These are phyloP conservation scores for Stichodactyla mertensii DNA, from an alignment of 64 coral and sea anemone genomes.

Conservation along the genomic window DNA sequence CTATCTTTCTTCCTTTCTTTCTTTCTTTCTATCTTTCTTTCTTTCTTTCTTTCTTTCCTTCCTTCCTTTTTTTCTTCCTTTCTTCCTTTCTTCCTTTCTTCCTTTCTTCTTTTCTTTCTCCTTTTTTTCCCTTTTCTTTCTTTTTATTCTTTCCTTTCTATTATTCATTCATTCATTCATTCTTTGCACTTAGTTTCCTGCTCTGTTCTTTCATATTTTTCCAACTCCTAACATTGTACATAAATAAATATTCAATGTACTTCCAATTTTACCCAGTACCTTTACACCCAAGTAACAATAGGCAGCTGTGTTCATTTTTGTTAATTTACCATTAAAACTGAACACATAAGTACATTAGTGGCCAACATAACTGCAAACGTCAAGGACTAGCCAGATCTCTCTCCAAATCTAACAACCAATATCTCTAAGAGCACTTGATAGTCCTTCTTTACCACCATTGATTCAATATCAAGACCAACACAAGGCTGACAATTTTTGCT, in stretches of 20 bases:
- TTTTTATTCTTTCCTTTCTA: background rate
- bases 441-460: too few relatives aligned
- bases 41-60: background rate
- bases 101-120: background rate
- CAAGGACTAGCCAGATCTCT: background rate
- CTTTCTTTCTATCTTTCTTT: background rate
- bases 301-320: background rate
- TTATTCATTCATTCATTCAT: background rate
- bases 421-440: background rate
- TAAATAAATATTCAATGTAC: background rate
- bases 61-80: background rate
- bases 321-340: background rate
- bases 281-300: background rate
- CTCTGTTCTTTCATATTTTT: too few relatives aligned
- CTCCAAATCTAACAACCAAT: background rate
- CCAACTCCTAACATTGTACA: too few relatives aligned
- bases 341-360: background rate
- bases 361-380: background rate
- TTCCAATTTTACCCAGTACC: background rate
- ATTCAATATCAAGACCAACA: too few relatives aligned
- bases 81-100: background rate
- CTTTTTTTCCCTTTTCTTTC: background rate
- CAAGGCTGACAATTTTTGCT: too few relatives aligned
- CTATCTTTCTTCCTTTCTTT: background rate
- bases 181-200: too few relatives aligned